phyloP scores from a whole-genome alignment of 2,113 vertebrate genomes.

The Sebastes schlegelii region DNA sequence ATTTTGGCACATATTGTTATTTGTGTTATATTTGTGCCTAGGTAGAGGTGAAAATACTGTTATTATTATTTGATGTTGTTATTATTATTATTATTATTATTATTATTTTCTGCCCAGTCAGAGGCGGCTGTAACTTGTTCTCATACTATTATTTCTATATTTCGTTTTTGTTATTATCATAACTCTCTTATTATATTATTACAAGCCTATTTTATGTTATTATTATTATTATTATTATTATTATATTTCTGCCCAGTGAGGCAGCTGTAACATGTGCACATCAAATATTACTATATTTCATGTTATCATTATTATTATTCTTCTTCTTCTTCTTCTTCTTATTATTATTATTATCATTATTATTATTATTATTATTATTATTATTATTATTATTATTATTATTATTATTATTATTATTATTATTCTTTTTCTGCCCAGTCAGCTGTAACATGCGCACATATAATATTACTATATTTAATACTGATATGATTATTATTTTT shows the following conservation, averaged over 20 bases:
- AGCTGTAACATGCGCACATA: conserved; percentile 56
- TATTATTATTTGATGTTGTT: neutral
- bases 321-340: no score
- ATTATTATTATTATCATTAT: no score
- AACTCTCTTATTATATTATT: no score
- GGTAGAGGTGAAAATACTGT: neutral
- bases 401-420: no score
- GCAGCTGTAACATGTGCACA: neutral
- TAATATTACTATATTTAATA: neutral
- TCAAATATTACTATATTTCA: neutral
- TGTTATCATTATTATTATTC: neutral
- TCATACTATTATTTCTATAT: neutral
- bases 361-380: no score
- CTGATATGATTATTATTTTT: no score
- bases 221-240: no score
- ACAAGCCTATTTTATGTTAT: no score
- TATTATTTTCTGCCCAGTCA: neutral
- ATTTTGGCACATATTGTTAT: neutral
- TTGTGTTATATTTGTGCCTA: neutral
- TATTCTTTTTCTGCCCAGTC: conserved; percentile 1
- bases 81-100: neutral
- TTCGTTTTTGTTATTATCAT: neutral
- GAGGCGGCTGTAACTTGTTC: neutral
- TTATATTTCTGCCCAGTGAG: neutral
- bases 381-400: no score